These are phyloP conservation scores for Ploceus nigricollis DNA, from an alignment of 2,113 vertebrate genomes.

Conservation along the genomic window DNA sequence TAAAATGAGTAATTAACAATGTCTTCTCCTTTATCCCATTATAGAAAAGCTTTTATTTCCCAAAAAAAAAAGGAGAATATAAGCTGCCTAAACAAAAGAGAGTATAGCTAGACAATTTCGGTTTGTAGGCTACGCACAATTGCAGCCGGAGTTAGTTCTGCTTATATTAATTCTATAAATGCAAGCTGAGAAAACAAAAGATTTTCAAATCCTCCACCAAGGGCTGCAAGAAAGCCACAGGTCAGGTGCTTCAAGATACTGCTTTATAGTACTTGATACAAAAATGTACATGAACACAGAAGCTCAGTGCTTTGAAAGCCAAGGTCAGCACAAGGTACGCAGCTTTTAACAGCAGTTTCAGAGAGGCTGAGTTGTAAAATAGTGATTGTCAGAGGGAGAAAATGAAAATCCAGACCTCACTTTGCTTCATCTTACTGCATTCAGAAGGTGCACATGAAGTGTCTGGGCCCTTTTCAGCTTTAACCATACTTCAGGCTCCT, in stretches of 20 bases:
- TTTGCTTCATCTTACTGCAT: neutral
- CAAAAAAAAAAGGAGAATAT: neutral
- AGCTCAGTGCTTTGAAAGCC: neutral
- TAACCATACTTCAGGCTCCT: neutral
- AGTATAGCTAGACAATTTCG: neutral
- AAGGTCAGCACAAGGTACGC: neutral
- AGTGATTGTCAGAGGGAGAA: neutral
- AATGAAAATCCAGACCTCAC: neutral
- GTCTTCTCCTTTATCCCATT: neutral
- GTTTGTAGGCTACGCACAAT: neutral
- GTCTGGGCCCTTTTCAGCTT: neutral
- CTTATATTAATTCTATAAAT: neutral
- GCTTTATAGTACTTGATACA: neutral
- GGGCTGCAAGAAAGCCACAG: neutral
- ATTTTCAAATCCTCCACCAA: neutral
- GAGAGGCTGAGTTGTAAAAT: neutral
- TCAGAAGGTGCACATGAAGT: neutral
- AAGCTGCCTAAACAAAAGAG: slow-evolving; percentile 19
- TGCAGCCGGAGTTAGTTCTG: neutral
- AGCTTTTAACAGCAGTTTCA: neutral
- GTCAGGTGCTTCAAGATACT: neutral
- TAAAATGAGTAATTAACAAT: slow-evolving; percentile 46
- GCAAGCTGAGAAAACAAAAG: neutral
- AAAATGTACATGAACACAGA: neutral
- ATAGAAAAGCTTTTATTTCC: slow-evolving; percentile 29